phyloP scores from a whole-genome alignment of 2,888 invertebrate genomes.

The Amphipyra tragopoginis region DNA sequence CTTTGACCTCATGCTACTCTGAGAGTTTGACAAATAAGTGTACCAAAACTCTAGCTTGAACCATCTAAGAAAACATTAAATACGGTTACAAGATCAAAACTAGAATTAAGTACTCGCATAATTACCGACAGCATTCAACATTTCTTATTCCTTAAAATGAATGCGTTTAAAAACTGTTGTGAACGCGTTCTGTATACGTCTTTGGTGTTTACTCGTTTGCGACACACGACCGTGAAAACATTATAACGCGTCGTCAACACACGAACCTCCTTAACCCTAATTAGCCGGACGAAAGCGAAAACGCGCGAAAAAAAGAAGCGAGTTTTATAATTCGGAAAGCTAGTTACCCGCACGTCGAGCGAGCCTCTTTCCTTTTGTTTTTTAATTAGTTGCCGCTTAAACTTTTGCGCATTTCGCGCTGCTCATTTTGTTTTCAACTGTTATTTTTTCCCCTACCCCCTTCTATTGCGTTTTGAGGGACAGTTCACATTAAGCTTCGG shows the following conservation, averaged over 20 bases:
- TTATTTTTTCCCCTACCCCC: constrained; percentile 58
- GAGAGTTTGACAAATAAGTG: too few relatives aligned
- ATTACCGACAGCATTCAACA: not conserved
- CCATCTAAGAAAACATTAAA: not conserved
- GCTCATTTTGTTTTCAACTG: constrained; percentile 70
- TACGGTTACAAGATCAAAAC: not conserved
- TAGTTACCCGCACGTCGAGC: constrained; percentile 76
- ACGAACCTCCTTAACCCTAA: constrained; percentile 82
- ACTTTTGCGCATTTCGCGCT: constrained; percentile 77
- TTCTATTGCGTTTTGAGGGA: constrained; percentile 44
- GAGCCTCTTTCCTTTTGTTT: constrained; percentile 79
- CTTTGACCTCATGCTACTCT: too few relatives aligned
- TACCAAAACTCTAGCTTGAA: too few relatives aligned
- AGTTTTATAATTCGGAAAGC: constrained; percentile 81
- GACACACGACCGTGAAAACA: constrained; percentile 30
- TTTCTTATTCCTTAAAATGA: not conserved
- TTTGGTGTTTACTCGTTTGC: constrained; percentile 4
- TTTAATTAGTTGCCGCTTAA: constrained; percentile 86
- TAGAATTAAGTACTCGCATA: not conserved
- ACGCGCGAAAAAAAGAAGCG: constrained; percentile 76
- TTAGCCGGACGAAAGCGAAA: constrained; percentile 84
- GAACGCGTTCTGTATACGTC: constrained; percentile 1
- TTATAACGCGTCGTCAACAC: constrained; percentile 60
- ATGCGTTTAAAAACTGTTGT: constrained; percentile 3
- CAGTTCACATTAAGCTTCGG: constrained; percentile 44